These are phyloP conservation scores for Acanthaster planci DNA, from an alignment of 35 echinoderm and acorn worm species.

Conservation along the genomic window DNA sequence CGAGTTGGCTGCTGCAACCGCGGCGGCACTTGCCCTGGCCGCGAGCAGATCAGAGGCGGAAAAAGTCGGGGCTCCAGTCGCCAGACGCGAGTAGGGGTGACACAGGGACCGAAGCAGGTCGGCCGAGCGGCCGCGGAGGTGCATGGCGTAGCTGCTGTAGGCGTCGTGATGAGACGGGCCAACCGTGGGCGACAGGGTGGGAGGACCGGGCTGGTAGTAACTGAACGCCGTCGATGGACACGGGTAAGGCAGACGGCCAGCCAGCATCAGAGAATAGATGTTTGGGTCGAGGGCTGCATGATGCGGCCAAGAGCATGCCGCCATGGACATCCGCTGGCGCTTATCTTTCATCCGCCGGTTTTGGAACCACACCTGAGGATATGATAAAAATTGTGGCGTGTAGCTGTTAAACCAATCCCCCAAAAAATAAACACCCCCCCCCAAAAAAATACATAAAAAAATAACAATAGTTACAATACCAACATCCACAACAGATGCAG, in stretches of 20 bases:
- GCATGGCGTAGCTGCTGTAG: constrained; percentile 68
- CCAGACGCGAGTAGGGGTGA: constrained; percentile 53
- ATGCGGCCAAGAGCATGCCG: constrained; percentile 86
- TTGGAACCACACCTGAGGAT: constrained; percentile 95
- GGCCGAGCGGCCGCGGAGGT: constrained; percentile 71
- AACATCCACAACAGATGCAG: neutral
- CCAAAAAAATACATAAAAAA: neutral
- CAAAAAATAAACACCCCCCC: neutral
- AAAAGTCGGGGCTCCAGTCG: neutral
- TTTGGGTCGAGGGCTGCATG: constrained; percentile 86
- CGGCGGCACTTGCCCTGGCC: constrained; percentile 12
- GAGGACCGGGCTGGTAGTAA: constrained; percentile 80
- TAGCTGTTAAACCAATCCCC: neutral
- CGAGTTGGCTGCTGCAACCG: neutral
- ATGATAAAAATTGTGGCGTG: constrained; percentile 17
- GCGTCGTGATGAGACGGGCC: constrained; percentile 35
- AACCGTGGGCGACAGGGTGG: constrained; percentile 37
- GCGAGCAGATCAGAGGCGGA: constrained; percentile 39
- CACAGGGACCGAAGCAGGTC: constrained; percentile 67
- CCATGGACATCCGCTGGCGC: constrained; percentile 90
- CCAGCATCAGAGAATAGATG: constrained; percentile 90
- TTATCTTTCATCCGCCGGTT: constrained; percentile 98
- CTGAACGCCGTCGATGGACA: constrained; percentile 60
- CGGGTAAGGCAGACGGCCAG: constrained; percentile 82
- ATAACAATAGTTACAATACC: neutral